Evolutionary conservation across 2,113 vertebrate species (phyloP).

Genomic region (Otis tarda): DNA sequence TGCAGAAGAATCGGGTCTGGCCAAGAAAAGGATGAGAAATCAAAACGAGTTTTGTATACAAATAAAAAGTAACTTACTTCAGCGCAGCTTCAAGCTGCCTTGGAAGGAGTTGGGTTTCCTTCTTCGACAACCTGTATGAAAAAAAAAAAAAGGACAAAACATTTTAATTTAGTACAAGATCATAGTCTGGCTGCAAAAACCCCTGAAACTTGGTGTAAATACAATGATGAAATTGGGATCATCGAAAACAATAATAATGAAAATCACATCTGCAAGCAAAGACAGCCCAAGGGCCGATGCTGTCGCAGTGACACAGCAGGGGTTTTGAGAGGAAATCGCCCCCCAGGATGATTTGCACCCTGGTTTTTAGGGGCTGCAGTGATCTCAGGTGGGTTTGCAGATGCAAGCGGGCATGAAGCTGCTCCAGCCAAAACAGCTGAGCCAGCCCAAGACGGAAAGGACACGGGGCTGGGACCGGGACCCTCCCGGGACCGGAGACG

Average conservation of each 20-base stretch:
- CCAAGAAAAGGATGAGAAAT: background rate
- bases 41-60: background rate
- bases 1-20: background rate
- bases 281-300: background rate
- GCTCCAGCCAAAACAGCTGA: background rate
- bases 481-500: background rate
- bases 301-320: background rate
- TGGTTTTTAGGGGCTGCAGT: background rate
- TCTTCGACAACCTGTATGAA: background rate
- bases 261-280: background rate
- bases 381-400: background rate
- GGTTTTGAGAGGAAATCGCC: background rate
- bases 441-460: background rate
- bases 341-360: background rate
- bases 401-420: rapidly evolving
- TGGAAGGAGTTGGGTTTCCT: background rate
- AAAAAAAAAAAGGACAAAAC: background rate
- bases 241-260: background rate
- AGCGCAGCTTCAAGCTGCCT: background rate
- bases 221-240: background rate
- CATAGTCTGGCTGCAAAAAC: background rate
- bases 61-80: background rate
- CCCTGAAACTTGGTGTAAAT: background rate
- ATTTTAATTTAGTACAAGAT: background rate
- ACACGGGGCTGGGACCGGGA: background rate